phyloP scores from a whole-genome alignment of 1,140 invertebrate species.

The Drosophila willistoni region DNA sequence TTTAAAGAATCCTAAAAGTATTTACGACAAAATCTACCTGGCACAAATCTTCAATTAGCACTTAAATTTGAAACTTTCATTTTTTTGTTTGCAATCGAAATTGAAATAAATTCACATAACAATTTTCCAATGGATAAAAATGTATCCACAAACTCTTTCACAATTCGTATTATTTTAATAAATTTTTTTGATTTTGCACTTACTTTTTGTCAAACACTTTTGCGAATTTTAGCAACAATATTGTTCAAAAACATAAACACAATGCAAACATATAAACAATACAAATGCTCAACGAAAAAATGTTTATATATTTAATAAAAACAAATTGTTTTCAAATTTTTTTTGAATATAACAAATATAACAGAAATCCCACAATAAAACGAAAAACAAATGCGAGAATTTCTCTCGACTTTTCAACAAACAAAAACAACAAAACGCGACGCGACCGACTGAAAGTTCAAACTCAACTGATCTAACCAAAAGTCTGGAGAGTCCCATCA shows the following conservation, averaged over 20 bases:
- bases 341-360: slow-evolving; percentile 33
- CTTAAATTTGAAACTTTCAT: too few species aligned
- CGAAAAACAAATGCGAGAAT: slow-evolving; percentile 60
- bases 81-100: too few species aligned
- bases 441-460: slow-evolving; percentile 79
- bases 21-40: too few species aligned
- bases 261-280: slow-evolving; percentile 1
- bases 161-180: background rate
- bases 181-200: background rate
- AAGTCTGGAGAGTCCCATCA: slow-evolving; percentile 33
- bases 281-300: slow-evolving; percentile 3
- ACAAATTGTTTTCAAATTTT: slow-evolving; percentile 15
- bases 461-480: slow-evolving; percentile 69
- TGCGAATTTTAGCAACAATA: background rate
- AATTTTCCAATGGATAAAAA: too few species aligned
- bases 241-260: slow-evolving; percentile 1
- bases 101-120: background rate
- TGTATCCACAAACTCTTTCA: background rate
- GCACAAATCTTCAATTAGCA: too few species aligned
- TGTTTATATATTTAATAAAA: slow-evolving; percentile 10
- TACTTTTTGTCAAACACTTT: slow-evolving; percentile 9
- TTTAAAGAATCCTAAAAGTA: too few species aligned
- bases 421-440: slow-evolving; percentile 70
- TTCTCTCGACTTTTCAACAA: slow-evolving; percentile 52
- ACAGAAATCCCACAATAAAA: slow-evolving; percentile 70